Evolutionary conservation across 2,888 invertebrate species (phyloP).

Genomic region (Parthenolecanium corni): DNA sequence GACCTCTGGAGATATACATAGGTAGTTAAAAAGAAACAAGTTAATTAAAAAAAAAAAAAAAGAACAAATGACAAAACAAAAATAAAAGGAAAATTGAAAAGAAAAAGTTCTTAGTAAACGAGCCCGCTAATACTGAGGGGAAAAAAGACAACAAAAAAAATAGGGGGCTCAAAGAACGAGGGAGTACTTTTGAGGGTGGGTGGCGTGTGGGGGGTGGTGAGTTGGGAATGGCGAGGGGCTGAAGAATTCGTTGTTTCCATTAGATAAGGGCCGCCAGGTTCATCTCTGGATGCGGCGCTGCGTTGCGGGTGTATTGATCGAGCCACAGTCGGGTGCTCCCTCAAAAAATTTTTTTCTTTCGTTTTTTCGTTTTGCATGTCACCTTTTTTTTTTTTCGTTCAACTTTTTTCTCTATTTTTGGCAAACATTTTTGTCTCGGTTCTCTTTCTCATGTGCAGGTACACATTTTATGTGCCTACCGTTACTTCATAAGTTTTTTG

Average conservation of each 20-base stretch:
- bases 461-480: too few relatives aligned
- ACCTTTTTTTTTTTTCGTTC: slow-evolving; percentile 3
- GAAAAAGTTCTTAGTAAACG: too few relatives aligned
- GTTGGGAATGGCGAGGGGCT: too few relatives aligned
- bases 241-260: slow-evolving; percentile 21
- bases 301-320: slow-evolving; percentile 25
- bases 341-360: not conserved
- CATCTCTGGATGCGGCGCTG: slow-evolving; percentile 19
- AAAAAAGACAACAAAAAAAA: slow-evolving; percentile 1
- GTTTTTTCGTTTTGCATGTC: slow-evolving; percentile 14
- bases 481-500: too few relatives aligned
- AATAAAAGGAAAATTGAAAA: too few relatives aligned
- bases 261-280: slow-evolving; percentile 25
- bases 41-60: too few relatives aligned
- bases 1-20: too few relatives aligned
- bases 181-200: too few relatives aligned
- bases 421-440: not conserved
- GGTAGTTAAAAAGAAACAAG: too few relatives aligned
- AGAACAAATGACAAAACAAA: too few relatives aligned
- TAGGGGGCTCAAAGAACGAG: not conserved
- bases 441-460: not conserved
- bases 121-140: not conserved
- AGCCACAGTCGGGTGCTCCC: slow-evolving; percentile 17
- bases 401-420: too few relatives aligned
- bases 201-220: not conserved